phyloP scores from a whole-genome alignment of 2,797 vertebrate genomes.

The Ciconia nigra region DNA sequence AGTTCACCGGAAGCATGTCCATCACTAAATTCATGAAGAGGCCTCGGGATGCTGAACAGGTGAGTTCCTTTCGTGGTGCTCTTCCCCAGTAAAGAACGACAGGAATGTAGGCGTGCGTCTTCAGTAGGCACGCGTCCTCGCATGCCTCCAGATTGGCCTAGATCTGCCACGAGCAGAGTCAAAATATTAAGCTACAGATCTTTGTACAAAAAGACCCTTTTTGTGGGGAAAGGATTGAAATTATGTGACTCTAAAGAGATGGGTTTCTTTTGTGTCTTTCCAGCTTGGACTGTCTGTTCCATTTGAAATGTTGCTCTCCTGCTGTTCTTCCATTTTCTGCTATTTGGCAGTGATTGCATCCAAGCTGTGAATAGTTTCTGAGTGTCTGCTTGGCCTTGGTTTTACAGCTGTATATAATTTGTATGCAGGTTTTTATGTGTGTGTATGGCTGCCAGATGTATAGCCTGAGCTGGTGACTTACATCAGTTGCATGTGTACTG shows the following conservation, averaged over 20 bases:
- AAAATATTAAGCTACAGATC: background rate
- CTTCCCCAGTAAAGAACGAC: accelerated
- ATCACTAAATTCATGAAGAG: slow-evolving; percentile 97
- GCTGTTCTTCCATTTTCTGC: slow-evolving; percentile 26
- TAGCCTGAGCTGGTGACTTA: background rate
- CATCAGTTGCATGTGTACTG: background rate
- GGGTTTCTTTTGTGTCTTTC: background rate
- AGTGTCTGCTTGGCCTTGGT: background rate
- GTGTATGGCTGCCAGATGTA: background rate
- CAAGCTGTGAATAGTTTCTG: background rate
- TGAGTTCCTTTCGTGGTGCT: slow-evolving; percentile 31
- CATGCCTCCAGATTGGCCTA: background rate
- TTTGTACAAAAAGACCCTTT: background rate
- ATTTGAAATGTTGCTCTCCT: background rate
- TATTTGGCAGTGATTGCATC: background rate
- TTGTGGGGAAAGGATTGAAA: background rate
- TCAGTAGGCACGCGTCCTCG: accelerated
- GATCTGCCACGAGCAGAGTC: background rate
- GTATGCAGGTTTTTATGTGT: background rate
- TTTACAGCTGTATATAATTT: background rate
- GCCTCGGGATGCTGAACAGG: slow-evolving; percentile 80
- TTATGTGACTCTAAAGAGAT: background rate
- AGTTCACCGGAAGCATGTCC: slow-evolving; percentile 86
- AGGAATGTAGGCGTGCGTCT: background rate
- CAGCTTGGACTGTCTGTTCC: background rate